Percentiles rank a stretch among this genome's conserved stretches.
These are phyloP conservation scores for Sebastes elongatus DNA, from an alignment of 2,797 vertebrate genomes.

Conservation along the genomic window DNA sequence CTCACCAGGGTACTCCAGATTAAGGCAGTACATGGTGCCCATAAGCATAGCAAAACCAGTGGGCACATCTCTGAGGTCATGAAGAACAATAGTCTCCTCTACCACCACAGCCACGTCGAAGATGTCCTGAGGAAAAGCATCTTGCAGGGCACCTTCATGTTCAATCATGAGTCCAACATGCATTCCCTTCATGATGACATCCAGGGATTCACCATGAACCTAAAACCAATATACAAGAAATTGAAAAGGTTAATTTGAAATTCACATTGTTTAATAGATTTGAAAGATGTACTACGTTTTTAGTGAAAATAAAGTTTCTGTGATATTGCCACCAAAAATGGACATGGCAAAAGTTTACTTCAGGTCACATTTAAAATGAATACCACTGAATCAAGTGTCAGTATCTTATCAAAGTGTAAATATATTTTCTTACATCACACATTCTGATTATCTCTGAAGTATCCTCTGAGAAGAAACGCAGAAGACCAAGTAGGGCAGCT, in stretches of 20 bases:
- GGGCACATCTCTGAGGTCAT: not conserved
- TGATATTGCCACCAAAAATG: not conserved
- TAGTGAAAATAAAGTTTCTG: no score
- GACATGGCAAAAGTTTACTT: not conserved
- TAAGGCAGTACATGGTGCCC: not conserved
- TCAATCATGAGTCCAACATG: not conserved
- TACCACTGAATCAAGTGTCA: not conserved
- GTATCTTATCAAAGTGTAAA: not conserved
- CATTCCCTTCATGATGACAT: not conserved
- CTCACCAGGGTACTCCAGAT: not conserved
- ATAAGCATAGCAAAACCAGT: no score
- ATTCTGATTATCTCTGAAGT: not conserved
- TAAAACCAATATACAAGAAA: not conserved
- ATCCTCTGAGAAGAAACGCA: no score
- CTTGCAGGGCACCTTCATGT: not conserved
- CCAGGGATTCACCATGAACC: not conserved
- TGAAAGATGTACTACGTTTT: no score
- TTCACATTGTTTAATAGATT: no score
- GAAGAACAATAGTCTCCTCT: not conserved
- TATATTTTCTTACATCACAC: not conserved
- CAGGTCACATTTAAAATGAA: not conserved
- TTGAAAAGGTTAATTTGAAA: no score
- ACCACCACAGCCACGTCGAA: not conserved
- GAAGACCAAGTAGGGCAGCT: not conserved
- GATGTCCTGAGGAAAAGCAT: not conserved